Percentiles rank a stretch among this genome's conserved stretches.
These are phyloP conservation scores for Monopis laevigella DNA, from an alignment of 2,888 invertebrate species.

Conservation along the genomic window DNA sequence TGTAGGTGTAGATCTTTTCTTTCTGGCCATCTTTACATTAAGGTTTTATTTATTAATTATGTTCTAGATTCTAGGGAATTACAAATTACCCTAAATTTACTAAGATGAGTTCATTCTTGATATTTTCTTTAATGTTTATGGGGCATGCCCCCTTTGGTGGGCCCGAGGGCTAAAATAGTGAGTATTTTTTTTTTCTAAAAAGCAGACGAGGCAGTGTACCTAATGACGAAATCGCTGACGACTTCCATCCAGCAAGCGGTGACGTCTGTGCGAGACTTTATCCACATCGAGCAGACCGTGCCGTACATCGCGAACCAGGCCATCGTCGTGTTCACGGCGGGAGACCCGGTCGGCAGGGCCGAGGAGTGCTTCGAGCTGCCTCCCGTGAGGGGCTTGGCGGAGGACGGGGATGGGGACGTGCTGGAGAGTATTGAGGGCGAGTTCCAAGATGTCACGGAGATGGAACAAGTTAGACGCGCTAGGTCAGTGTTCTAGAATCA, in stretches of 20 bases:
- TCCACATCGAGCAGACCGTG: constrained; percentile 44
- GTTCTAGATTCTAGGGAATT: too few relatives aligned
- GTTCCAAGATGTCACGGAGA: constrained; percentile 44
- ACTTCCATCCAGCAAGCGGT: constrained; percentile 53
- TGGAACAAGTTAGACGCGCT: constrained; percentile 35
- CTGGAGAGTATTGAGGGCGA: constrained; percentile 53
- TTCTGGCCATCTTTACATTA: too few relatives aligned
- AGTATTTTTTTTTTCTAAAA: constrained; percentile 9
- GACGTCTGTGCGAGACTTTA: constrained; percentile 48
- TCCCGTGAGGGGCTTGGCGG: constrained; percentile 61
- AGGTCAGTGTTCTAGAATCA: constrained; percentile 21
- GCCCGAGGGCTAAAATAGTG: not conserved
- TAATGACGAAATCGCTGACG: constrained; percentile 55
- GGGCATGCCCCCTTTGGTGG: not conserved
- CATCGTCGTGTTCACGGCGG: constrained; percentile 45
- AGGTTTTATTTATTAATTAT: too few relatives aligned
- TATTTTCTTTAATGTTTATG: too few relatives aligned
- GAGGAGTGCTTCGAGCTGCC: constrained; percentile 82
- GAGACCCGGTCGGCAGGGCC: constrained; percentile 46
- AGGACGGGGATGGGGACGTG: constrained; percentile 49
- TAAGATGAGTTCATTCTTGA: not conserved
- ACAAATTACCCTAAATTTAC: not conserved
- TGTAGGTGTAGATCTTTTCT: too few relatives aligned
- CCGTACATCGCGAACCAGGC: constrained; percentile 50
- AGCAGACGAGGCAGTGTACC: constrained; percentile 41